Evolutionary conservation across 1,140 invertebrate species (phyloP).

Genomic region (Amphibalanus amphitrite): DNA sequence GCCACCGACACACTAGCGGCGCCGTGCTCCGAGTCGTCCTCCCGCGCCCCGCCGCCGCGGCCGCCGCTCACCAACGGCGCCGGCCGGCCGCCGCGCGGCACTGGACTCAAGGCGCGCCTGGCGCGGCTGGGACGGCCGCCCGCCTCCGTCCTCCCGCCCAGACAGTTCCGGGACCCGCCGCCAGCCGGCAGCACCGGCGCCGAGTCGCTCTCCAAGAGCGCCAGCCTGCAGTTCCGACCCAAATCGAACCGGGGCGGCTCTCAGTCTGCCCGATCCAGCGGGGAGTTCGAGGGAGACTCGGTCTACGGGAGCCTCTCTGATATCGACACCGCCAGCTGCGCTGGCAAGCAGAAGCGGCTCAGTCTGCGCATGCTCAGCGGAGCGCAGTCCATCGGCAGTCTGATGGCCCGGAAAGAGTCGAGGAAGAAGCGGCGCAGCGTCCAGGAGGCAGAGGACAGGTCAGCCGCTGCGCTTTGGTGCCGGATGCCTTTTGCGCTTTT

Average conservation of each 20-base stretch:
- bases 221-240: neutral
- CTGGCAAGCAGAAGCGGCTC: neutral
- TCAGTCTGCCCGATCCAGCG: neutral
- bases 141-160: neutral
- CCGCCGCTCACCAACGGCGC: constrained; percentile 6
- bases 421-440: neutral
- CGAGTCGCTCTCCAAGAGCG: neutral
- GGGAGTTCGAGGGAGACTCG: neutral
- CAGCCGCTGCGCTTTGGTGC: no score
- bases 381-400: neutral
- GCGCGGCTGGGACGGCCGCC: neutral
- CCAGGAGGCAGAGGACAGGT: neutral
- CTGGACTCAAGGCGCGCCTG: neutral
- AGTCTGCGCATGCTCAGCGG: neutral
- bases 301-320: neutral
- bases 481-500: no score
- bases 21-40: neutral
- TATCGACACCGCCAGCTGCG: neutral
- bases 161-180: neutral
- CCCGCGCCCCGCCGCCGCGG: no score
- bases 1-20: neutral
- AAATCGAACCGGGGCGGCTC: neutral
- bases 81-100: constrained; percentile 13
- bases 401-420: neutral
- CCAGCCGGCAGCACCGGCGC: neutral